phyloP scores from a whole-genome alignment of 1,140 invertebrate genomes.

The Oreohelix idahoensis region DNA sequence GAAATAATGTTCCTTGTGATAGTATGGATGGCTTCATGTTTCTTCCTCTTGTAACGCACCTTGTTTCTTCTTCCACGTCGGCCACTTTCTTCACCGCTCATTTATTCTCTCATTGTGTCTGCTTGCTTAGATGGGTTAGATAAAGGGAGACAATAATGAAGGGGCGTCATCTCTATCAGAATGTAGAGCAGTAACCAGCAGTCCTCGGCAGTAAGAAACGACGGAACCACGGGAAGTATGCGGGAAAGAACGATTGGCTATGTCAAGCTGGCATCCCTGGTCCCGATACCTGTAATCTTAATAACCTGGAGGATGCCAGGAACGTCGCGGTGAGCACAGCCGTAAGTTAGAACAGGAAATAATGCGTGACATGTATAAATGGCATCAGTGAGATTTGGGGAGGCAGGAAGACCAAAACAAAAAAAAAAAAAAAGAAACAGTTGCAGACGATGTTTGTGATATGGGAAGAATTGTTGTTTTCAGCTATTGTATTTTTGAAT shows the following conservation, averaged over 20 bases:
- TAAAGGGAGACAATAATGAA: not conserved
- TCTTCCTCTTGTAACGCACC: too few relatives aligned
- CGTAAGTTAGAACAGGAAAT: not conserved
- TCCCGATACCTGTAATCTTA: constrained; percentile 16
- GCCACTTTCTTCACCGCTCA: too few relatives aligned
- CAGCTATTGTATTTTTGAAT: too few relatives aligned
- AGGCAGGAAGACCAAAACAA: not conserved
- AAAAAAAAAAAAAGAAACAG: not conserved
- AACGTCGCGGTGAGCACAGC: not conserved
- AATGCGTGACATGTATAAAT: constrained; percentile 1
- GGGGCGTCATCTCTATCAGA: not conserved
- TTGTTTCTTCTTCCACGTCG: too few relatives aligned
- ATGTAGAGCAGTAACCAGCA: not conserved
- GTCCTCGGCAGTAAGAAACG: not conserved
- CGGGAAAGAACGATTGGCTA: constrained; percentile 7
- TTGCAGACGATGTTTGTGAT: too few relatives aligned
- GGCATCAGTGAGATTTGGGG: not conserved
- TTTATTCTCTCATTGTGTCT: not conserved
- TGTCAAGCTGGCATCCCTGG: not conserved
- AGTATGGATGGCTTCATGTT: too few relatives aligned
- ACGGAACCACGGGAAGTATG: not conserved
- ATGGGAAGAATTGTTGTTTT: too few relatives aligned
- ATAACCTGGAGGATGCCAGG: constrained; percentile 14
- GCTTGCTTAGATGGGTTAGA: not conserved
- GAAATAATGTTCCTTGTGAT: too few relatives aligned